Evolutionary conservation across 2,797 vertebrate genomes (phyloP).

Genomic region (Tinamus major): DNA sequence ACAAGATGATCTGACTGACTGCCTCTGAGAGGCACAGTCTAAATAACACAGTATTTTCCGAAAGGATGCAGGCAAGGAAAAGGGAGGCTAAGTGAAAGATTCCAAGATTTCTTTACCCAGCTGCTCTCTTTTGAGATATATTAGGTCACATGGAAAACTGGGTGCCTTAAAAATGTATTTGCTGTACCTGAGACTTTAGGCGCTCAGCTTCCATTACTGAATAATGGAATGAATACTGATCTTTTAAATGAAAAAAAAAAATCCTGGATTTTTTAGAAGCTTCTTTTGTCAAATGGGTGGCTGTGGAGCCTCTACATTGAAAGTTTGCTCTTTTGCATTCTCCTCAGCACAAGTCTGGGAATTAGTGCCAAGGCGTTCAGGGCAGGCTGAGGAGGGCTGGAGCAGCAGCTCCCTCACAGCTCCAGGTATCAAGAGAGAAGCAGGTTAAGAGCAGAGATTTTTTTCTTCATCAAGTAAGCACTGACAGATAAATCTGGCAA

Average conservation of each 20-base stretch:
- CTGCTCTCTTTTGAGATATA: not conserved
- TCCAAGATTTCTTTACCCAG: not conserved
- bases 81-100: not conserved
- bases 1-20: not conserved
- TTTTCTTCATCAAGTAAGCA: not conserved
- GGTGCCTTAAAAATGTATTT: conserved; percentile 13
- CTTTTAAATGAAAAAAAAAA: not conserved
- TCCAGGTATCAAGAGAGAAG: not conserved
- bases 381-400: not conserved
- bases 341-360: not conserved
- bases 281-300: not conserved
- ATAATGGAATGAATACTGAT: not conserved
- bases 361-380: not conserved
- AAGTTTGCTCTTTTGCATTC: not conserved
- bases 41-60: not conserved
- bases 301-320: not conserved
- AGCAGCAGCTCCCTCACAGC: too few species aligned
- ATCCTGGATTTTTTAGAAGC: not conserved
- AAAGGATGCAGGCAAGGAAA: not conserved
- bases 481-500: not conserved
- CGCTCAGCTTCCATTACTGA: conserved; percentile 14
- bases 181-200: not conserved
- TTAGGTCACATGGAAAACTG: conserved; percentile 14
- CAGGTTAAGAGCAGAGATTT: not conserved
- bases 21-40: not conserved